Conservation (phyloP, 2,888 invertebrate species). For the Andrena flavipes region DNA sequence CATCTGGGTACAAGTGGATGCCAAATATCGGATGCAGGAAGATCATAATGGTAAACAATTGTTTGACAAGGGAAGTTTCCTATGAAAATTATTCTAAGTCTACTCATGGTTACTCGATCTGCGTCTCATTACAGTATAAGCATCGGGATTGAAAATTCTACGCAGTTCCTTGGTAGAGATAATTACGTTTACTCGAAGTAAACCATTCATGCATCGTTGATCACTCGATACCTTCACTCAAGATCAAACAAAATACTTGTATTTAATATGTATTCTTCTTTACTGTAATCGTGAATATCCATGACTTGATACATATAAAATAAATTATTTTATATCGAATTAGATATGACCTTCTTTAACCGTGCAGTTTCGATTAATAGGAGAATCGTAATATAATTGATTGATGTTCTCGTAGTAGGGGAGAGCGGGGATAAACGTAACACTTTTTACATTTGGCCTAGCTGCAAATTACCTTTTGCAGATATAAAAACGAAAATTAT, state of each 20-base stretch:
- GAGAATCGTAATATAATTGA: not conserved
- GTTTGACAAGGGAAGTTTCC: not conserved
- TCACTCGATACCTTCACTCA: not conserved
- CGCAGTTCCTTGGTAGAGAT: not conserved
- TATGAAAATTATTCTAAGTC: not conserved
- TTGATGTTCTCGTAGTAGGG: not conserved
- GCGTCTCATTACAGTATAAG: constrained; percentile 1
- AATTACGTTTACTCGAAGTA: not conserved
- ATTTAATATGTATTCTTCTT: not conserved
- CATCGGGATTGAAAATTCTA: not conserved
- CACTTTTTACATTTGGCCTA: too few species aligned
- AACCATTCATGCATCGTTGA: too few species aligned
- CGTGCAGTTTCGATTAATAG: not conserved
- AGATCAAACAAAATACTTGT: not conserved
- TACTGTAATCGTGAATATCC: not conserved
- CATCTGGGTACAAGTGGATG: constrained; percentile 39
- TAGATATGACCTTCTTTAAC: not conserved
- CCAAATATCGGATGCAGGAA: constrained; percentile 53
- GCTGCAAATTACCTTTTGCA: too few species aligned
- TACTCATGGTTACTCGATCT: not conserved
- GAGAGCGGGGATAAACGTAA: too few species aligned
- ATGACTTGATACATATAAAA: not conserved
- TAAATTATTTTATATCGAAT: constrained; percentile 7
- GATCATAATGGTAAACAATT: constrained; percentile 14
- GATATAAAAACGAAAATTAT: too few species aligned